Base-by-base conservation (phyloP, 2,888 invertebrate species). In the Lasioglossum calceatum region DNA sequence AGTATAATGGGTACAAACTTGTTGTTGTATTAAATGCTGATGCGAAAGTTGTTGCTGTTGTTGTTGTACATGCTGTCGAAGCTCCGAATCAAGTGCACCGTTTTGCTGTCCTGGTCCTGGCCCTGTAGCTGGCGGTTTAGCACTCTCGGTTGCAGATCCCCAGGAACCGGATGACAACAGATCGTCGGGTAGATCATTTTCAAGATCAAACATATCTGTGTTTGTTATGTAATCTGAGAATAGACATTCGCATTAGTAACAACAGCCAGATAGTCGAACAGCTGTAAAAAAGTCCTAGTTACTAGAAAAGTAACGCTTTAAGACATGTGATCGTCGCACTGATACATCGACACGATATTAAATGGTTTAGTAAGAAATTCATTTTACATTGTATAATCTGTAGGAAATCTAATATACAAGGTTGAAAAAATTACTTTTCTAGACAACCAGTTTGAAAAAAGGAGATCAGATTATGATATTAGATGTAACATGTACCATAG, bases 181-280 rank as follows among this genome's bases (percentile, higher is more conserved):
- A 95, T 98, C 98, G 96, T 98, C 98, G 73, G 98, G 98, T 92
- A 99, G 97, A 95, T 98, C 98, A 96, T 98, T 98, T 96, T 98
- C 98, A 95, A 98, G 96, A 96, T 98, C 98, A 95, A 98, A 97
- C 97, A 98, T 98, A 95, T 98, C 97, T 95, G 97, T 97, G 96
- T 97, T 98, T 91, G 98, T 97, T 95, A 97, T 97, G 95, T 97
- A 97, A 97, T 98, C 98, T 97, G 96, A 91, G 93, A 95, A 95
- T 88, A 92, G 87, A 92, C 27, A 86, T 61, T 88, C 23, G 70
- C 19, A 88, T 91, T 87, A 87, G 81, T 79, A 73, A 81, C 54
- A 64, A 61, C 32, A 36, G 42, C n/a, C 75, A 27, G 8, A 36
- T 70, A 39, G 76, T 27, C 39, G 67, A 47, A 61, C 7, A 73